phyloP scores from a whole-genome alignment of 2,113 vertebrate species.

The Eleginops maclovinus region DNA sequence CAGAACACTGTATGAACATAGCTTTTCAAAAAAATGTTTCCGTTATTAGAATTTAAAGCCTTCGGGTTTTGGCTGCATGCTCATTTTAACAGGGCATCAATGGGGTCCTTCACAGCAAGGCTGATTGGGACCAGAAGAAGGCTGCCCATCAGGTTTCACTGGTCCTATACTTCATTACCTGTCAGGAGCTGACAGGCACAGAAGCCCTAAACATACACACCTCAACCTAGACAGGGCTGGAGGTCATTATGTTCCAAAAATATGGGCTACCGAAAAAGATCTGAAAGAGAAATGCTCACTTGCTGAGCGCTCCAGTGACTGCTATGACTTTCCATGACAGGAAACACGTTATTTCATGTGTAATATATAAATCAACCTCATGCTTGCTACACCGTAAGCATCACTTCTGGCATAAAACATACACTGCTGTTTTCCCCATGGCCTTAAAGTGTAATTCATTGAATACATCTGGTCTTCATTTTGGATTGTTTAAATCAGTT shows the following conservation, averaged over 20 bases:
- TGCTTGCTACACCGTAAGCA: background rate
- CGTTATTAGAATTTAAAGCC: conserved; percentile 15
- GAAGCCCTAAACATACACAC: conserved; percentile 12
- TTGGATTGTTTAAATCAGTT: conserved; percentile 17
- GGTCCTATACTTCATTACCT: conserved; percentile 21
- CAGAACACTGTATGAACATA: background rate
- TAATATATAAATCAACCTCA: conserved; percentile 30
- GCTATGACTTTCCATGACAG: conserved; percentile 33
- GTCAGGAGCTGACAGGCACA: conserved; percentile 17
- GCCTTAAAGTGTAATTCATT: background rate
- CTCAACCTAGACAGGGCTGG: conserved; percentile 16
- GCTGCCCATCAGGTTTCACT: conserved; percentile 23
- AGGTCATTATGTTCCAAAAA: conserved; percentile 45
- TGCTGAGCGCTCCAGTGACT: conserved; percentile 3
- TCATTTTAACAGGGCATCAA: conserved; percentile 33
- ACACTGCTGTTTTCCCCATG: conserved; percentile 7
- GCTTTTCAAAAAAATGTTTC: background rate
- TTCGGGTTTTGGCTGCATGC: background rate
- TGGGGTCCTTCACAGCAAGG: conserved; percentile 22
- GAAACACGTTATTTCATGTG: conserved; percentile 9
- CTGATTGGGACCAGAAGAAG: conserved; percentile 35
- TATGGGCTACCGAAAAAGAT: conserved; percentile 29
- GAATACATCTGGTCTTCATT: conserved; percentile 21
- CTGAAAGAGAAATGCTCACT: conserved; percentile 34
- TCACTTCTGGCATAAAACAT: background rate